Percentiles rank a stretch among this genome's conserved stretches.
Conservation (phyloP, 1,140 invertebrate species). For the Agrypnia vestita region DNA sequence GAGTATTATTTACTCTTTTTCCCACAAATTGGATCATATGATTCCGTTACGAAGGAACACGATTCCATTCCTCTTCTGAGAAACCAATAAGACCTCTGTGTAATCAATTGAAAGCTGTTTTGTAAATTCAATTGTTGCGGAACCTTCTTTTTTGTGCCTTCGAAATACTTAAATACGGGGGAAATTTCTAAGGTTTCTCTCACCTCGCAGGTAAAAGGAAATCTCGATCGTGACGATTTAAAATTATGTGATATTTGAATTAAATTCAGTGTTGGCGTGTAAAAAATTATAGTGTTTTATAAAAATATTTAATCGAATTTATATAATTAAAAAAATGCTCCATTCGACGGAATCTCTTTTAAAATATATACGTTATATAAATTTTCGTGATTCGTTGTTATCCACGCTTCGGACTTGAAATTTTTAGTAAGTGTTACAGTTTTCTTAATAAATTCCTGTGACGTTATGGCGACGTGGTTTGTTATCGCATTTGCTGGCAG, state of each 20-base stretch:
- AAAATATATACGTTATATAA: not conserved
- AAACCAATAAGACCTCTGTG: slow-evolving; percentile 42
- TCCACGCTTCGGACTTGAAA: not conserved
- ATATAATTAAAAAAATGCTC: not conserved
- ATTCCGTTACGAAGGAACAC: slow-evolving; percentile 35
- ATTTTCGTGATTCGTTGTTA: not conserved
- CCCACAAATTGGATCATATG: slow-evolving; percentile 35
- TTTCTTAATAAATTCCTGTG: too few relatives aligned
- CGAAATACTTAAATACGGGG: slow-evolving; percentile 2
- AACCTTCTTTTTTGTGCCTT: slow-evolving; percentile 14
- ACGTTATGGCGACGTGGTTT: too few relatives aligned
- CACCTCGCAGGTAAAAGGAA: not conserved
- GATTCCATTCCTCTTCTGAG: slow-evolving; percentile 13
- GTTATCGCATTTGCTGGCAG: too few relatives aligned
- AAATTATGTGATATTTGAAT: not conserved
- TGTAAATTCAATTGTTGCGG: slow-evolving; percentile 24
- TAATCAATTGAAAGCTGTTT: slow-evolving; percentile 42
- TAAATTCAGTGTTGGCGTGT: not conserved
- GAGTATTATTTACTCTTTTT: slow-evolving; percentile 35
- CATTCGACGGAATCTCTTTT: not conserved
- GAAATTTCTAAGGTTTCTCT: not conserved
- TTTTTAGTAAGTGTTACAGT: too few relatives aligned
- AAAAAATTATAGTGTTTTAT: not conserved
- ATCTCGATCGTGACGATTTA: slow-evolving; percentile 6
- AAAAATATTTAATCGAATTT: not conserved